Evolutionary conservation across 1,140 invertebrate species (phyloP).

Genomic region (Phocides pigmalion): DNA sequence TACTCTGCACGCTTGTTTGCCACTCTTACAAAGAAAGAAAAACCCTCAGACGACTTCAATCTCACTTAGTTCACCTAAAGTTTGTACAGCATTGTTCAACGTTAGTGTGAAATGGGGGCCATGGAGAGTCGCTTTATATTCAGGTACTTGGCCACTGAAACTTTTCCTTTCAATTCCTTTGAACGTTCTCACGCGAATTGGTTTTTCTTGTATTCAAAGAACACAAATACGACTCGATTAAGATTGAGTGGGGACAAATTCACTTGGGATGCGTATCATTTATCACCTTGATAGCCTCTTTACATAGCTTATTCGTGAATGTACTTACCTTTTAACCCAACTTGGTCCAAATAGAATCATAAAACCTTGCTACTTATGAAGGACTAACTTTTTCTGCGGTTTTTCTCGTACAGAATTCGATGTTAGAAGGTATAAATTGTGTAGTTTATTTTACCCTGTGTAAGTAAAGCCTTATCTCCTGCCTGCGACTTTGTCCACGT

Average conservation of each 20-base stretch:
- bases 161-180: slow-evolving; percentile 3
- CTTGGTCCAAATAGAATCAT: neutral
- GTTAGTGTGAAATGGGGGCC: neutral
- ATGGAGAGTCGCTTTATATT: neutral
- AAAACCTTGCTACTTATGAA: neutral
- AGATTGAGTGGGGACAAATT: slow-evolving; percentile 19
- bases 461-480: too few relatives aligned
- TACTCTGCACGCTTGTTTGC: too few relatives aligned
- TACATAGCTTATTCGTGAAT: neutral
- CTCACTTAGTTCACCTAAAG: neutral
- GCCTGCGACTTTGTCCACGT: too few relatives aligned
- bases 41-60: neutral
- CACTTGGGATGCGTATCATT: slow-evolving; percentile 8
- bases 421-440: too few relatives aligned
- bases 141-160: neutral
- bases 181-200: slow-evolving; percentile 8
- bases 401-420: too few relatives aligned
- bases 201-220: slow-evolving; percentile 19
- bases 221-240: slow-evolving; percentile 13
- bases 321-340: neutral
- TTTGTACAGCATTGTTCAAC: neutral
- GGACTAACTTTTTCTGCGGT: neutral
- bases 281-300: slow-evolving; percentile 11
- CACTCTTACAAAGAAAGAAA: neutral
- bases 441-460: too few relatives aligned